These are phyloP conservation scores for Sminthurinus signatus DNA, from an alignment of 1,140 invertebrate genomes.

Conservation along the genomic window DNA sequence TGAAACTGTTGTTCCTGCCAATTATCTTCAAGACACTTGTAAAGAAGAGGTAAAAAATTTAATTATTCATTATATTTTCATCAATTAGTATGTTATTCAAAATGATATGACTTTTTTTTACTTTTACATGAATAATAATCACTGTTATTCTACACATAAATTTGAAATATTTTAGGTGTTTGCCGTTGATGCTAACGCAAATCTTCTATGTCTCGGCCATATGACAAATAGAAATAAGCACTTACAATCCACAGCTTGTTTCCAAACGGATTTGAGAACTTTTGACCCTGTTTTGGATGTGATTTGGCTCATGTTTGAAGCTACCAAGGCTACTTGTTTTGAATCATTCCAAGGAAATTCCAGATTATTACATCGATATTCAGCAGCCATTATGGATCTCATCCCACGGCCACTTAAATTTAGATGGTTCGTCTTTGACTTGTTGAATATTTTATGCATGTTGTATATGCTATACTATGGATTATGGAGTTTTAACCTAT, in stretches of 20 bases:
- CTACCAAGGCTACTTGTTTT: conserved; percentile 8
- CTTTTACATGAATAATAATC: neutral
- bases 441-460: too few relatives aligned
- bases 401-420: neutral
- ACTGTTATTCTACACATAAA: too few relatives aligned
- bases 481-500: neutral
- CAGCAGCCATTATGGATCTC: conserved; percentile 12
- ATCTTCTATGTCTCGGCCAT: neutral
- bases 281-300: conserved; percentile 9
- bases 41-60: conserved; percentile 5
- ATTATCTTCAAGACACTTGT: neutral
- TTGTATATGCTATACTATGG: too few relatives aligned
- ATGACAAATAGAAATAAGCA: neutral
- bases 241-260: neutral
- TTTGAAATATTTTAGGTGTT: neutral
- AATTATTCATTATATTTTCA: neutral
- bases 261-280: neutral
- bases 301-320: conserved; percentile 8
- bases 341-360: conserved; percentile 1
- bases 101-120: neutral
- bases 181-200: neutral
- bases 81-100: neutral
- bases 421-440: conserved; percentile 8
- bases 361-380: conserved; percentile 11
- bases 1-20: neutral